Percentiles rank a stretch among this genome's conserved stretches.
Conservation (phyloP, 2,797 vertebrate species). For the Oophaga sylvatica region DNA sequence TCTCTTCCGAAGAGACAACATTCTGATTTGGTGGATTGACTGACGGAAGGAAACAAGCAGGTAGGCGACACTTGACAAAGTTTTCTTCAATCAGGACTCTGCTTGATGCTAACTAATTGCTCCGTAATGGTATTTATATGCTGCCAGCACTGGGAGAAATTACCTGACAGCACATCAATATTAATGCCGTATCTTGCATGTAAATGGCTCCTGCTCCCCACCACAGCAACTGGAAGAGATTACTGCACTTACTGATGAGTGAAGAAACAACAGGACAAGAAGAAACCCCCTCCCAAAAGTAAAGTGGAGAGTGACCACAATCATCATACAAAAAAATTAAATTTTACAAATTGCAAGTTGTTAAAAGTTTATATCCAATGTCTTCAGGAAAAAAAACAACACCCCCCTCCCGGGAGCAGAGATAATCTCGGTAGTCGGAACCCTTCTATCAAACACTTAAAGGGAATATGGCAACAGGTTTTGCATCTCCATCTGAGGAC, state of each 20-base stretch:
- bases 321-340: too few relatives aligned
- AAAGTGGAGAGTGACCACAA: background rate
- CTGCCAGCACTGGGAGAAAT: constrained; percentile 66
- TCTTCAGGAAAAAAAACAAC: too few relatives aligned
- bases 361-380: too few relatives aligned
- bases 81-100: constrained; percentile 64
- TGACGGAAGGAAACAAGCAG: constrained; percentile 5
- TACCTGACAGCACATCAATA: constrained; percentile 71
- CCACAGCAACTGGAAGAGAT: background rate
- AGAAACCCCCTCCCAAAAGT: background rate
- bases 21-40: constrained; percentile 43
- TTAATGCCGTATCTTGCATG: constrained; percentile 69
- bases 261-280: background rate
- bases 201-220: constrained; percentile 27
- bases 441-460: too few relatives aligned
- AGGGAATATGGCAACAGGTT: too few relatives aligned
- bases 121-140: constrained; percentile 67
- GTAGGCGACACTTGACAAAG: constrained; percentile 44
- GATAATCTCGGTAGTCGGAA: too few relatives aligned
- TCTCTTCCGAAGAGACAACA: background rate
- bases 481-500: too few relatives aligned
- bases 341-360: too few relatives aligned
- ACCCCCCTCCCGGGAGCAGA: too few relatives aligned
- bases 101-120: constrained; percentile 72
- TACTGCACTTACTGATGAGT: background rate